Conservation (phyloP, 2,888 invertebrate genomes). For the Microctonus aethiopoides region DNA sequence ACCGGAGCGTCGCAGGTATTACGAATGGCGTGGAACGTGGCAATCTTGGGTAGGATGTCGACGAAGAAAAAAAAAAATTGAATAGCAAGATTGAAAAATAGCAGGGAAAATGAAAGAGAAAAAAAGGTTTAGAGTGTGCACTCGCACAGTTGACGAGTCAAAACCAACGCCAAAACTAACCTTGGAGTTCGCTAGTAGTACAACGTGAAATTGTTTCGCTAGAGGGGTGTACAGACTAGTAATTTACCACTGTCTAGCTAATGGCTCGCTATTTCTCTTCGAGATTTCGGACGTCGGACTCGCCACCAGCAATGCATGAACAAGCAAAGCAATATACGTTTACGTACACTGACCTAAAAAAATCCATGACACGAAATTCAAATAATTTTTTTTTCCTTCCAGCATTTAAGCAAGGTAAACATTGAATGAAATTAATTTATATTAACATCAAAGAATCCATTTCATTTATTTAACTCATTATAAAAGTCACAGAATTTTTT, state of each 20-base stretch:
- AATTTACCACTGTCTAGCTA: constrained; percentile 32
- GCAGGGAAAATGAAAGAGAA: not conserved
- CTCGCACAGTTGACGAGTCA: not conserved
- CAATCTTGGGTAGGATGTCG: constrained; percentile 9
- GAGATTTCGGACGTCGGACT: constrained; percentile 19
- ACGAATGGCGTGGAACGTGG: not conserved
- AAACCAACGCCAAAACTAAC: not conserved
- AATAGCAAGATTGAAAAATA: constrained; percentile 24
- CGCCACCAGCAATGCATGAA: not conserved
- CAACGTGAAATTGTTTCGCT: constrained; percentile 35
- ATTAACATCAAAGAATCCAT: not conserved
- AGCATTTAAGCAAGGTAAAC: not conserved
- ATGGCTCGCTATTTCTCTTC: constrained; percentile 26
- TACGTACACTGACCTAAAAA: too few species aligned
- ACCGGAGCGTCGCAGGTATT: not conserved
- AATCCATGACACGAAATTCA: not conserved
- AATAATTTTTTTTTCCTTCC: not conserved
- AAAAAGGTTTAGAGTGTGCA: not conserved
- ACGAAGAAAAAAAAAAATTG: too few species aligned
- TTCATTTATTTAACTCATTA: not conserved
- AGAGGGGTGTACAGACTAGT: constrained; percentile 16
- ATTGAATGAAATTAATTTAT: not conserved
- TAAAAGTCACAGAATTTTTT: not conserved
- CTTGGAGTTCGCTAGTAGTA: not conserved
- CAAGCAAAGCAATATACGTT: not conserved